Conservation (phyloP, 2,113 vertebrate genomes). For the Rhabdornis inornatus region DNA sequence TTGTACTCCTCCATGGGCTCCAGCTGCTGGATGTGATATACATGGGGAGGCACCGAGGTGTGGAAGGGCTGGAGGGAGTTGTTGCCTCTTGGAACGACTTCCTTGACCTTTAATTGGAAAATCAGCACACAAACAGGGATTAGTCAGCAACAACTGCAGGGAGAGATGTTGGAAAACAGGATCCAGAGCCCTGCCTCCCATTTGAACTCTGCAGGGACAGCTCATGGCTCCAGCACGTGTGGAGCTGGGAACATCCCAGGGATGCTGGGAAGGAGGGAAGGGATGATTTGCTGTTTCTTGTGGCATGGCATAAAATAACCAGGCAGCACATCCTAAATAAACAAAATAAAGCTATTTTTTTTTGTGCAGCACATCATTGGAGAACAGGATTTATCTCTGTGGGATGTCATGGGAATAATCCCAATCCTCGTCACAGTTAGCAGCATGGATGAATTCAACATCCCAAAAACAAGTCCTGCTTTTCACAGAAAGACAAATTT, state of each 20-base stretch:
- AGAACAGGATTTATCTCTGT: neutral
- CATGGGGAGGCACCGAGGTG: constrained; percentile 78
- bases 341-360: neutral
- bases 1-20: constrained; percentile 82
- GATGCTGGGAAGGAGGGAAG: neutral
- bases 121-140: constrained; percentile 8
- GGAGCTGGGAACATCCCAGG: neutral
- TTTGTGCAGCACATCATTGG: neutral
- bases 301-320: neutral
- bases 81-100: constrained; percentile 63
- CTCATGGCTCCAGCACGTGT: accelerated
- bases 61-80: constrained; percentile 56
- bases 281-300: neutral
- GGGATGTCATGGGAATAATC: neutral
- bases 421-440: neutral
- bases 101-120: constrained; percentile 79
- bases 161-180: neutral
- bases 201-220: neutral
- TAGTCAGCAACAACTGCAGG: constrained; percentile 2
- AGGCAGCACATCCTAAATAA: neutral
- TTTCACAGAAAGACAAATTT: neutral
- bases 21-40: constrained; percentile 77
- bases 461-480: neutral
- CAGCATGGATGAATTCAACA: neutral
- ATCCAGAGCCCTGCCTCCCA: neutral